Conservation (phyloP, 2,113 vertebrate species). For the Etia nguti region DNA sequence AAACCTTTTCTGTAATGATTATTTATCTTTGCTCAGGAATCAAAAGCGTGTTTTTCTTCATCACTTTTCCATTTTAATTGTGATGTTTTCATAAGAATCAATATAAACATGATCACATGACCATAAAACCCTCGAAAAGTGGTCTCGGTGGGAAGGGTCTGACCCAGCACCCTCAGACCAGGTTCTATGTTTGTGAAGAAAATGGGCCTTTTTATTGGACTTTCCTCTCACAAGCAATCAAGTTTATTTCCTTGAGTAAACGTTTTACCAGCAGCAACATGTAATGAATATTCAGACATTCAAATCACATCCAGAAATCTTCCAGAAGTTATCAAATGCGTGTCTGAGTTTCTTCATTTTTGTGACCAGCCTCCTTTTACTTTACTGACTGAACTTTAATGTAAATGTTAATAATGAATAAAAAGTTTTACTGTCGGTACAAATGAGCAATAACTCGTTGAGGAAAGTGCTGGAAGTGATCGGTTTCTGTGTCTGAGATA, state of each 20-base stretch:
- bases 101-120: neutral
- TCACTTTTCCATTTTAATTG: neutral
- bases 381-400: neutral
- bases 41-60: neutral
- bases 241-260: neutral
- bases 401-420: neutral
- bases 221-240: neutral
- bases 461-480: neutral
- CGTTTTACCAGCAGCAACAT: neutral
- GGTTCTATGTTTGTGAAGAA: neutral
- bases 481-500: neutral
- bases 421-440: neutral
- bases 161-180: neutral
- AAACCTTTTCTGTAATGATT: neutral
- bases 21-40: neutral
- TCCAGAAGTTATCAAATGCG: neutral
- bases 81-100: neutral
- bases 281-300: neutral
- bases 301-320: neutral
- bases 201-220: neutral
- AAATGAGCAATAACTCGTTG: neutral
- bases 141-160: neutral
- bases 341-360: neutral
- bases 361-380: neutral
- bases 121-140: neutral